phyloP scores from a whole-genome alignment of 64 coral and sea anemone species.

The Orbicella faveolata region DNA sequence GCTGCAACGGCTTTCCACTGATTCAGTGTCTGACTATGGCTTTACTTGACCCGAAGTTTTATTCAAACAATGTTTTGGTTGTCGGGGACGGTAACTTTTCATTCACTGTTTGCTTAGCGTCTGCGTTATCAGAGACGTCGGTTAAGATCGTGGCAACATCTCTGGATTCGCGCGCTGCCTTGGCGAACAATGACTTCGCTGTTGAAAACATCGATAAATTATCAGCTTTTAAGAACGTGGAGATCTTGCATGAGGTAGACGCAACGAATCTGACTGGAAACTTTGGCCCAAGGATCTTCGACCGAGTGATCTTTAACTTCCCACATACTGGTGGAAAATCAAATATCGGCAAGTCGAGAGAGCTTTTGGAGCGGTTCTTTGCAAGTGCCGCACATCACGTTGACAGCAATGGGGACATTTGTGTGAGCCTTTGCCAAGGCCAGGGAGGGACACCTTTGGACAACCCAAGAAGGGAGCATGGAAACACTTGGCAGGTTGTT shows the following conservation, averaged over 20 bases:
- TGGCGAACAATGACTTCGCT: conserved; percentile 66
- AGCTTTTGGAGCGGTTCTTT: conserved; percentile 86
- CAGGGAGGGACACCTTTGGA: conserved; percentile 93
- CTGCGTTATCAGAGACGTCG: conserved; percentile 31
- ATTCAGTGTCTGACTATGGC: conserved; percentile 44
- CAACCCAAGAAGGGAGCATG: conserved; percentile 69
- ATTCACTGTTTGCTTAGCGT: conserved; percentile 78
- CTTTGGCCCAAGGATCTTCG: conserved; percentile 65
- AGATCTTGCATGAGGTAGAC: conserved; percentile 79
- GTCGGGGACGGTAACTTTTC: conserved; percentile 98
- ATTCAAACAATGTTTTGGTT: conserved; percentile 66
- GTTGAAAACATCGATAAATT: conserved; percentile 68
- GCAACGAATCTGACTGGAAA: conserved; percentile 67
- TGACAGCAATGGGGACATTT: conserved; percentile 62
- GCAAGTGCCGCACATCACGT: conserved; percentile 63
- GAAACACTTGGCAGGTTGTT: conserved; percentile 97
- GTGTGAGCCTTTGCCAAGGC: conserved; percentile 94
- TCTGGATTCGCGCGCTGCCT: conserved; percentile 50
- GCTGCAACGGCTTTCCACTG: background rate
- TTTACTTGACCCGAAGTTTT: conserved; percentile 50
- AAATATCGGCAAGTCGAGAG: conserved; percentile 87
- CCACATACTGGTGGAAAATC: conserved; percentile 93
- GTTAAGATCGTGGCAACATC: conserved; percentile 78
- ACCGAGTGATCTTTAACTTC: conserved; percentile 93
- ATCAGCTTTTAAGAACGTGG: conserved; percentile 43